Base-by-base conservation (phyloP, 2,888 invertebrate genomes). In the Amphimallon solstitiale region DNA sequence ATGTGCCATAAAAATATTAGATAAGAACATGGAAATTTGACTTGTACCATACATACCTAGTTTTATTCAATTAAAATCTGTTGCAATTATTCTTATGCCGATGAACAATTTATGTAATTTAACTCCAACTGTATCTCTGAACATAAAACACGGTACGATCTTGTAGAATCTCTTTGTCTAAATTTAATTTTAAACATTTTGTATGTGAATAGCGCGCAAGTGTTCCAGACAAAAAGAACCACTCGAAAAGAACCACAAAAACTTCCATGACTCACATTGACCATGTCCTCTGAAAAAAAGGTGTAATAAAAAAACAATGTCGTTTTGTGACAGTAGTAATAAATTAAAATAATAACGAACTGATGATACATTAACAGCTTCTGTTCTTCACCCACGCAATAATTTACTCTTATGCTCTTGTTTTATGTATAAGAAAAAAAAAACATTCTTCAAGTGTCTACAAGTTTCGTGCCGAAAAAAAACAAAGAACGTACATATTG, bases 281-380 rank as follows among this genome's bases (percentile, higher is more conserved):
- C 38, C 56, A 59, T 29, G 23, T 29, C 15, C 15, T 17, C 62
- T 29, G 49, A 63, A 66, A 56, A 63, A 66, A 56, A 62, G 45
- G 34, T 62, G 12, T n/a, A 63, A 59, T 59, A 52, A 66, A 66
- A 66, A 66, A 65, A 66, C 46, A 63, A 59, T 68, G 56, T 59
- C 45, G 43, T 14, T 59, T 29, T 23, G 38, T 43, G n/a, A 19
- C 56, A 59, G 40, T 49, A 34, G 54, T 48, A 56, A 68, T 68
- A 68, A 66, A 68, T 68, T 61, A 59, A 21, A 45, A 34, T 49
- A 46, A 29, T 61, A 64, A 68, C 49, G 59, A 62, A 40, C 29
- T 64, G 66, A 43, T 66, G 63, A 66, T 54, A 64, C 64, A 66
- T 68, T 64, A 64, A 56, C 56, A 64, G 38, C 48, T 59, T 59